A percentile compares a stretch with the other conserved stretches of the same genome.
Conservation (phyloP, 2,888 invertebrate genomes). For the Adineta ricciae region DNA sequence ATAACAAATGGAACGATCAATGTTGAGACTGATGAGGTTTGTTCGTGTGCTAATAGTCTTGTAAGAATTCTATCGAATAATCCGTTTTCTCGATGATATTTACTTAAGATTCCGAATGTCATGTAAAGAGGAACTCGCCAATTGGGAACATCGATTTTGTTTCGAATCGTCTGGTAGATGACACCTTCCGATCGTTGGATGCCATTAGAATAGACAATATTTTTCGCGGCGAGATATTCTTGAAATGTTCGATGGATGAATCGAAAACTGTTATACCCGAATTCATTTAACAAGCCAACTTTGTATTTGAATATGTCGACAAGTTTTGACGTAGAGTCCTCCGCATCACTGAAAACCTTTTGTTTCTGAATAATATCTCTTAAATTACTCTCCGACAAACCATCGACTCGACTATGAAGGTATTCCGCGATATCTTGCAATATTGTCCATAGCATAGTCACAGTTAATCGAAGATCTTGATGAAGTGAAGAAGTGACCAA, state of each 20-base stretch:
- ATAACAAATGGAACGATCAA: neutral
- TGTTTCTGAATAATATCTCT: neutral
- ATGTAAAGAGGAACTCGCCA: neutral
- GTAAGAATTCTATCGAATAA: neutral
- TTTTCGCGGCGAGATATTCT: constrained; percentile 1
- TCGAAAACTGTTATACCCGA: neutral
- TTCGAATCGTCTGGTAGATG: neutral
- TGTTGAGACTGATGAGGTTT: neutral
- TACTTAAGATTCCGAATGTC: neutral
- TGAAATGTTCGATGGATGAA: neutral
- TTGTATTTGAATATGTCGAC: neutral
- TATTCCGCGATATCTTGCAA: neutral
- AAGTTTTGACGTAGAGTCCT: neutral
- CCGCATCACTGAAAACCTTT: neutral
- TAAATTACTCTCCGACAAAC: neutral
- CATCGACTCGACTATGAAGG: neutral
- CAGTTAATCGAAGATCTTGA: neutral
- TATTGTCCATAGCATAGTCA: neutral
- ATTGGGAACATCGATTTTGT: neutral
- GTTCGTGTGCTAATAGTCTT: neutral
- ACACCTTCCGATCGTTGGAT: neutral
- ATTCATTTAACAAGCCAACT: neutral
- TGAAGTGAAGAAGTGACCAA: neutral
- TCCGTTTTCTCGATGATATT: neutral
- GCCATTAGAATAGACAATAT: neutral